phyloP scores from a whole-genome alignment of 1,140 invertebrate species.

The Drosophila lowei region DNA sequence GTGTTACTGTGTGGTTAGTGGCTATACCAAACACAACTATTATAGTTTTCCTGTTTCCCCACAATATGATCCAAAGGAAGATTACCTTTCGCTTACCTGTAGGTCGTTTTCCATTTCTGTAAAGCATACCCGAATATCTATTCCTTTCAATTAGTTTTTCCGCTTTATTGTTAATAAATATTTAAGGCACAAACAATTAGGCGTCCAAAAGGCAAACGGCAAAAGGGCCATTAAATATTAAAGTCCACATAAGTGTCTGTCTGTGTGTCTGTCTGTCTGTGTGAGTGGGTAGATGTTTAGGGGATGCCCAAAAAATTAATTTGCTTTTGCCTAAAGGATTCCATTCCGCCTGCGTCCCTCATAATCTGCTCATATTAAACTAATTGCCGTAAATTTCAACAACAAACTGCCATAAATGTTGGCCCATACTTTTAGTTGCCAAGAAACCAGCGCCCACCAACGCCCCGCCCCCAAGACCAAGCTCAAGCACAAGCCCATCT shows the following conservation, averaged over 20 bases:
- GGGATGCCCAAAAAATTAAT: constrained; percentile 34
- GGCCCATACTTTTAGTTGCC: constrained; percentile 50
- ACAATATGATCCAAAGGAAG: too few relatives aligned
- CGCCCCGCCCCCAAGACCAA: neutral
- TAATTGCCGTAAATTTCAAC: constrained; percentile 67
- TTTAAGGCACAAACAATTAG: constrained; percentile 12
- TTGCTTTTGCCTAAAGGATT: constrained; percentile 37
- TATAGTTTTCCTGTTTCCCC: too few relatives aligned
- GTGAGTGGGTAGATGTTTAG: constrained; percentile 7
- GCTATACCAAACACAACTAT: too few relatives aligned
- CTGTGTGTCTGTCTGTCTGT: constrained; percentile 29
- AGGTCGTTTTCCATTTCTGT: too few relatives aligned
- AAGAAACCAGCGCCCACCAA: constrained; percentile 22
- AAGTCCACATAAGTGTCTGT: constrained; percentile 31
- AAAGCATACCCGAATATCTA: too few relatives aligned
- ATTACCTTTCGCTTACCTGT: too few relatives aligned
- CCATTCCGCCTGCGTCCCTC: constrained; percentile 16
- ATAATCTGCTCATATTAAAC: constrained; percentile 60
- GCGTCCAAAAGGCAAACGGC: constrained; percentile 5
- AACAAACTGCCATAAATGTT: constrained; percentile 69
- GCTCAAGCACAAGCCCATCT: constrained; percentile 12
- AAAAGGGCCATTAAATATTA: constrained; percentile 24
- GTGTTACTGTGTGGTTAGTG: too few relatives aligned
- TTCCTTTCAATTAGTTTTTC: too few relatives aligned
- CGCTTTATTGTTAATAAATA: constrained; percentile 8